Evolutionary conservation across 2,888 invertebrate genomes (phyloP).

Genomic region (Congeria kusceri): DNA sequence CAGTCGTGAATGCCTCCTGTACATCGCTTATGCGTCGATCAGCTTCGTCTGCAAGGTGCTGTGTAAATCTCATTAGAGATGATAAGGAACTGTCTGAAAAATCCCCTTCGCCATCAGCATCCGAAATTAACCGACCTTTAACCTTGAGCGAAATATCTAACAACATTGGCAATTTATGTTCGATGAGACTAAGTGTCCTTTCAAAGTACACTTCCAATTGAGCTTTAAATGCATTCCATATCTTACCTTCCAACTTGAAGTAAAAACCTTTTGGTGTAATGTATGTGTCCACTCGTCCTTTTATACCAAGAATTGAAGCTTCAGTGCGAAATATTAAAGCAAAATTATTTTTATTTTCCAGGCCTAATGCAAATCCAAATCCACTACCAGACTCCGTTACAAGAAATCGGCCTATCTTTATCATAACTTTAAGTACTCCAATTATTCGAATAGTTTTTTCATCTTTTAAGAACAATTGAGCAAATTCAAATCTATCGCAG

Average conservation of each 20-base stretch:
- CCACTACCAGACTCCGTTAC: background rate
- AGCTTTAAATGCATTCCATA: slow-evolving; percentile 18
- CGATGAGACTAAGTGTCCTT: background rate
- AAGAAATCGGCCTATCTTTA: background rate
- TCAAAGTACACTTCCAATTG: slow-evolving; percentile 18
- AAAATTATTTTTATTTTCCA: slow-evolving; percentile 16
- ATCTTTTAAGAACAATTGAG: background rate
- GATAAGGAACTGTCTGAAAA: slow-evolving; percentile 19
- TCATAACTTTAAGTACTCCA: background rate
- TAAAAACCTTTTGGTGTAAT: slow-evolving; percentile 7
- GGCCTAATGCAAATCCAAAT: slow-evolving; percentile 1
- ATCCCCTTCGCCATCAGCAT: background rate
- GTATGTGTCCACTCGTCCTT: slow-evolving; percentile 6
- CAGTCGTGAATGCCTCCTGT: slow-evolving; percentile 8
- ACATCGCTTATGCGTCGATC: slow-evolving; percentile 11
- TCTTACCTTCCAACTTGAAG: slow-evolving; percentile 6
- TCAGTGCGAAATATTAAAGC: background rate
- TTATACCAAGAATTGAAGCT: slow-evolving; percentile 3
- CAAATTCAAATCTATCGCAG: slow-evolving; percentile 9
- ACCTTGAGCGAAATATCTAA: background rate
- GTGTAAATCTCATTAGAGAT: slow-evolving; percentile 7
- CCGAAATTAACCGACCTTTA: slow-evolving; percentile 13
- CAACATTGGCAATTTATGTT: background rate
- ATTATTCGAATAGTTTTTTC: slow-evolving; percentile 14
- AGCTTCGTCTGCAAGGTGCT: slow-evolving; percentile 5